These are phyloP conservation scores for Tridacna gigas DNA, from an alignment of 2,888 invertebrate genomes.

Conservation along the genomic window DNA sequence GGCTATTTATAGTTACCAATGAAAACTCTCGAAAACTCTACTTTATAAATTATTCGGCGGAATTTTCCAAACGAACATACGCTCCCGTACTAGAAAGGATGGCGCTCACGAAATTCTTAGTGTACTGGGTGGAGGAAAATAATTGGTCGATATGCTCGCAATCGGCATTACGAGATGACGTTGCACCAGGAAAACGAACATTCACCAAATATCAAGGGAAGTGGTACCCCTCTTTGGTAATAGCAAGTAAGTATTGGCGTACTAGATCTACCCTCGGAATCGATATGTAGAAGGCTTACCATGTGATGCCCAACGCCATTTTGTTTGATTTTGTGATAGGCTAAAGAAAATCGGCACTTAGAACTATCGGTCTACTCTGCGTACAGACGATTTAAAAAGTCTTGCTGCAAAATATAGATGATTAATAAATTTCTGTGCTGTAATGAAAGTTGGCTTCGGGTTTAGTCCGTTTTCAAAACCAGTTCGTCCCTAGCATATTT, in stretches of 20 bases:
- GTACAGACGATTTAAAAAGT: too few relatives aligned
- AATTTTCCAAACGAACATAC: too few relatives aligned
- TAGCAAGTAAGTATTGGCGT: constrained; percentile 36
- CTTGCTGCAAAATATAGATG: too few relatives aligned
- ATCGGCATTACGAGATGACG: constrained; percentile 36
- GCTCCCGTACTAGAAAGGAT: too few relatives aligned
- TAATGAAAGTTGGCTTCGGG: too few relatives aligned
- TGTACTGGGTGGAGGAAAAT: constrained; percentile 34
- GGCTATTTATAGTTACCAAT: constrained; percentile 22
- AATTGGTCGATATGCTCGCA: constrained; percentile 31
- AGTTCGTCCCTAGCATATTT: too few relatives aligned
- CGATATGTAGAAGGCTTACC: too few relatives aligned
- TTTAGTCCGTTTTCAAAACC: too few relatives aligned
- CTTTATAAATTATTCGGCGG: not conserved
- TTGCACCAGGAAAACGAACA: constrained; percentile 25
- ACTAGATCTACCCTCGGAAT: too few relatives aligned
- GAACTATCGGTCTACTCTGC: too few relatives aligned
- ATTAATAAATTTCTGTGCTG: too few relatives aligned
- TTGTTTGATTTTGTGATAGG: constrained; percentile 23
- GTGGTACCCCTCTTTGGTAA: constrained; percentile 32
- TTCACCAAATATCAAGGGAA: constrained; percentile 33
- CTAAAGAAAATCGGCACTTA: not conserved
- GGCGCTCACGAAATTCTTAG: constrained; percentile 31
- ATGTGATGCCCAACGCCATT: constrained; percentile 28
- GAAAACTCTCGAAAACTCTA: constrained; percentile 5